These are phyloP conservation scores for Helicolenus hilgendorfi DNA, from an alignment of 2,797 vertebrate species.

Conservation along the genomic window DNA sequence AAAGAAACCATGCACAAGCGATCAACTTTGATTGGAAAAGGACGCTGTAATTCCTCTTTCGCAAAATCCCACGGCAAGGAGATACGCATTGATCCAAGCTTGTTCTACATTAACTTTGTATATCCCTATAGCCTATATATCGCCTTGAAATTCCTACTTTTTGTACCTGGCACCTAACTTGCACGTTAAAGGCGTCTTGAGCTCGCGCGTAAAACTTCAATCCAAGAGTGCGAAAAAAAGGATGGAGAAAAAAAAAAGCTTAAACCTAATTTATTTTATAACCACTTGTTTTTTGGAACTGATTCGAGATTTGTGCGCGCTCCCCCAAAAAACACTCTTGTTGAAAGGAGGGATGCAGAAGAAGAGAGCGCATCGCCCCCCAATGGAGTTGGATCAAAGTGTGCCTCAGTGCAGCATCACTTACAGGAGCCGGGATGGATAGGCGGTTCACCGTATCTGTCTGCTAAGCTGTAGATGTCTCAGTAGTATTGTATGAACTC, in stretches of 20 bases:
- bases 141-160: slow-evolving; percentile 39
- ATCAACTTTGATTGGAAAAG: slow-evolving; percentile 81
- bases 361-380: slow-evolving; percentile 78
- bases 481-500: slow-evolving; percentile 92
- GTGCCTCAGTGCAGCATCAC: slow-evolving; percentile 90
- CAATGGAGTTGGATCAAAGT: slow-evolving; percentile 88
- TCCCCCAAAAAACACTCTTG: slow-evolving; percentile 60
- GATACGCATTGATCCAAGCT: slow-evolving; percentile 83
- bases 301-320: slow-evolving; percentile 50
- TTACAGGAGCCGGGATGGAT: slow-evolving; percentile 86
- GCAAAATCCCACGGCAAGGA: slow-evolving; percentile 82
- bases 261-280: slow-evolving; percentile 51
- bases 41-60: slow-evolving; percentile 88
- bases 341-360: slow-evolving; percentile 69
- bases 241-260: slow-evolving; percentile 45
- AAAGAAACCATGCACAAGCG: slow-evolving; percentile 60
- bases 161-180: slow-evolving; percentile 26
- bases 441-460: slow-evolving; percentile 89
- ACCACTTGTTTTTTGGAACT: slow-evolving; percentile 70
- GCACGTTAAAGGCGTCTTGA: slow-evolving; percentile 46
- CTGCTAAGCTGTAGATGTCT: slow-evolving; percentile 90
- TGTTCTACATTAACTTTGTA: slow-evolving; percentile 79
- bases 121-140: slow-evolving; percentile 66
- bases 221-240: slow-evolving; percentile 58
- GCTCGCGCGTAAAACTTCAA: slow-evolving; percentile 74